Base-by-base conservation (phyloP, 2,113 vertebrate species). In the Otus sunia region DNA sequence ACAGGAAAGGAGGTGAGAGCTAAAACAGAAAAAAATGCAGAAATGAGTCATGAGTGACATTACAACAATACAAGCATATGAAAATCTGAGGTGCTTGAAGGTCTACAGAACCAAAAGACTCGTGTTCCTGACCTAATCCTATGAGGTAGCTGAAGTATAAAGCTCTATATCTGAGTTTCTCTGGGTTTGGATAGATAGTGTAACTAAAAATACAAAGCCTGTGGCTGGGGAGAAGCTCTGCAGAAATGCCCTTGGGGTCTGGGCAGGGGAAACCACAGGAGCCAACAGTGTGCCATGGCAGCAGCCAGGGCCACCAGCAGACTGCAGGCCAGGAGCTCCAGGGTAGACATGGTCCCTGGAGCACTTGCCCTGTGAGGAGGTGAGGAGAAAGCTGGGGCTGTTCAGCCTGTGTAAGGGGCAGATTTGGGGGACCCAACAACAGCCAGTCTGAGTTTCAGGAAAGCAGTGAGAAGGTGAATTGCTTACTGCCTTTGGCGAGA, bases 401-500 rank as follows among this genome's bases (percentile, higher is more conserved):
- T 30, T 72, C n/a, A 81, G 10, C 37, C 8, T 41, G 18, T 19
- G 17, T 69, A 66, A 76, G 58, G 15, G n/a, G 8, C 25, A 52
- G 5, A 8, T 75, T 59, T 64, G 26, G 8, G 8, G 5, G 7
- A 50, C 25, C 2, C 32, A 73, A 25, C 3, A 53, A n/a, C 22
- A 52, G 29, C 25, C 29, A 59, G 19, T 12, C 23, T 49, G 7
- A 66, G n/a, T 20, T 23, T 43, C 17, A 30, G 27, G 12, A 47
- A 23, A 16, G 27, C n/a, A 50, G 9, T 1, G 0, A 60, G 56
- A 49, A 81, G n/a, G 21, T 34, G 6, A 27, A 66, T 43, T 37
- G 11, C 25, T 78, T 60, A 34, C 9, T 62, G 41, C 3, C 0
- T 26, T 78, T 74, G 30, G 19, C 0, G 0, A 59, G 32, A 59